A percentile compares a stretch with the other conserved stretches of the same genome.
These are phyloP conservation scores for Scytalopus superciliaris DNA, from an alignment of 2,113 vertebrate species.

Conservation along the genomic window DNA sequence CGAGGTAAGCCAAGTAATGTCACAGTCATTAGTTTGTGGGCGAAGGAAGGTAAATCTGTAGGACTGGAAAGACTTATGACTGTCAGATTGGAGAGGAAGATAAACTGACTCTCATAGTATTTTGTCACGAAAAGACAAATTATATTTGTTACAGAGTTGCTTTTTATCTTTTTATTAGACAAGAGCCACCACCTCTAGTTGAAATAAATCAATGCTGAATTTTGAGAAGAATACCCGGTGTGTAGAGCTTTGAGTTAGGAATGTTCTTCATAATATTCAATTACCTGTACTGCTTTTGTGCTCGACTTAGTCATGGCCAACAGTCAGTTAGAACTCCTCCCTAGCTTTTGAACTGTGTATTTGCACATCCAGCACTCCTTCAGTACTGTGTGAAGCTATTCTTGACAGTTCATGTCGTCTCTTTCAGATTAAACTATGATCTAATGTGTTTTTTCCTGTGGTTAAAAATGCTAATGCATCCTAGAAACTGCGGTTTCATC, in stretches of 20 bases:
- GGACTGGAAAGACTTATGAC: not conserved
- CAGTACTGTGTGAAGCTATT: not conserved
- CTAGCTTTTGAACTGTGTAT: not conserved
- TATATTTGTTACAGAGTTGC: constrained; percentile 23
- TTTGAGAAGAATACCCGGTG: not conserved
- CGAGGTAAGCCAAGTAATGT: constrained; percentile 74
- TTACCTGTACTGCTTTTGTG: not conserved
- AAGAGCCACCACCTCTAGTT: not conserved
- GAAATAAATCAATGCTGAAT: constrained; percentile 35
- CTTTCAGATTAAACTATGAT: not conserved
- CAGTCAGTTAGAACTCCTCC: not conserved
- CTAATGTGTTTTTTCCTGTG: not conserved
- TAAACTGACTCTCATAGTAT: not conserved
- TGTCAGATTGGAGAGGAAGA: not conserved
- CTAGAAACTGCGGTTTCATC: not conserved
- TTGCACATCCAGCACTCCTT: not conserved
- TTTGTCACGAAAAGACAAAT: not conserved
- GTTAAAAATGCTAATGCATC: not conserved
- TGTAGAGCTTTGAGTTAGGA: not conserved
- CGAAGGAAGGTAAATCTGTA: not conserved
- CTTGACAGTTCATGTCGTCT: not conserved
- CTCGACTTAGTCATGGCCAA: not conserved
- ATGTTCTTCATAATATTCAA: not conserved
- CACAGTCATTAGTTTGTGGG: not conserved
- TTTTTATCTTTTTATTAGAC: constrained; percentile 12